Conservation (phyloP, 2,888 invertebrate species). For the Phyllotreta cruciferae region DNA sequence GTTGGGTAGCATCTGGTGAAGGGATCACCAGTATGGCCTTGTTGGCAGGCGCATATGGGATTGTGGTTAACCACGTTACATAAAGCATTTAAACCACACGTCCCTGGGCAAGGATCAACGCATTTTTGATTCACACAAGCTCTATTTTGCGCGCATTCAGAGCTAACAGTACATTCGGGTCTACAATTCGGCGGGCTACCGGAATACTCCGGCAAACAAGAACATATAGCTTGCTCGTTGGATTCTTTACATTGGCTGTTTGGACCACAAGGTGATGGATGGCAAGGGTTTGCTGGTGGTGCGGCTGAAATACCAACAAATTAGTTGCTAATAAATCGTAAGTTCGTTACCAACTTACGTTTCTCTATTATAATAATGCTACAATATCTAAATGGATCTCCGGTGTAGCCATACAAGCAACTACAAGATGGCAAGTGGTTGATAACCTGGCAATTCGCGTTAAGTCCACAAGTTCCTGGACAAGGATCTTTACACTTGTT, state of each 20-base stretch:
- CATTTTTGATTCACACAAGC: conserved; percentile 86
- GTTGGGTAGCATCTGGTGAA: conserved; percentile 74
- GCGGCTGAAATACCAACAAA: conserved; percentile 19
- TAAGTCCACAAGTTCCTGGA: conserved; percentile 69
- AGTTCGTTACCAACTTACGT: conserved; percentile 39
- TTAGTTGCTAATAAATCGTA: not conserved
- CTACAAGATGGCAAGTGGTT: conserved; percentile 71
- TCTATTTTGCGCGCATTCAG: conserved; percentile 79
- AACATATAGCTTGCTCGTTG: conserved; percentile 78
- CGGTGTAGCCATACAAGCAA: conserved; percentile 67
- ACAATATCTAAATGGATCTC: conserved; percentile 68
- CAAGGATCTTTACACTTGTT: conserved; percentile 71
- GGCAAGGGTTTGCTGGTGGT: conserved; percentile 67
- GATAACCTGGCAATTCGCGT: conserved; percentile 70
- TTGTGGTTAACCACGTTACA: conserved; percentile 84
- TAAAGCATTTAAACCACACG: conserved; percentile 78
- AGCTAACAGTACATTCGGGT: conserved; percentile 83
- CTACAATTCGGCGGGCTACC: conserved; percentile 84
- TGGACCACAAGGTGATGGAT: conserved; percentile 81
- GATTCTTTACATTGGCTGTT: conserved; percentile 78
- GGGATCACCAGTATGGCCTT: conserved; percentile 79
- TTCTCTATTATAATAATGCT: conserved; percentile 49
- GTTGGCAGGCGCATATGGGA: conserved; percentile 80
- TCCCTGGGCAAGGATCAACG: conserved; percentile 81
- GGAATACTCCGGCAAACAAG: conserved; percentile 74